Conservation (phyloP, 2,113 vertebrate species). For the Laterallus jamaicensis region DNA sequence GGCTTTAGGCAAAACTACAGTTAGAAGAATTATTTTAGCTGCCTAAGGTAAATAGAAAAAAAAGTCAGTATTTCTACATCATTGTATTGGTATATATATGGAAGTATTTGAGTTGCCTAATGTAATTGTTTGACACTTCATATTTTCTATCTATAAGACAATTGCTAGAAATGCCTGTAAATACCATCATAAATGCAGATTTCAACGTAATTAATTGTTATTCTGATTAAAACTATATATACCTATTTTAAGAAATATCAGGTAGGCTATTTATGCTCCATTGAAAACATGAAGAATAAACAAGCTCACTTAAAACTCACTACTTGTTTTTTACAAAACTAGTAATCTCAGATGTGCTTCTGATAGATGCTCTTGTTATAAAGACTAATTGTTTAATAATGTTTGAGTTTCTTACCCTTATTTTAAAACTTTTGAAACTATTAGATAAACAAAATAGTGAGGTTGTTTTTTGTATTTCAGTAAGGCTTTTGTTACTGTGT, state of each 20-base stretch:
- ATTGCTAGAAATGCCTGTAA: conserved; percentile 11
- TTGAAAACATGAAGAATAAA: conserved; percentile 36
- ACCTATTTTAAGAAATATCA: conserved; percentile 39
- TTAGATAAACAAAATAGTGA: not conserved
- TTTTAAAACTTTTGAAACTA: not conserved
- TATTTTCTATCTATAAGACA: not conserved
- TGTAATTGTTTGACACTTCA: not conserved
- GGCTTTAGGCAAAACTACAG: not conserved
- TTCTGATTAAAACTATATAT: conserved; percentile 29
- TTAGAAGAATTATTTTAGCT: not conserved
- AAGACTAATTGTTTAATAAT: not conserved
- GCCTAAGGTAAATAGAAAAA: not conserved
- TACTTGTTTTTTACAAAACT: conserved; percentile 27
- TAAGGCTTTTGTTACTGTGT: no score
- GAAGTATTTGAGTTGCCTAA: conserved; percentile 3
- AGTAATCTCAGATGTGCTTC: not conserved
- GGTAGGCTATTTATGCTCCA: not conserved
- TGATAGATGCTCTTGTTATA: not conserved
- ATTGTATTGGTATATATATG: not conserved
- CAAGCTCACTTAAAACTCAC: not conserved
- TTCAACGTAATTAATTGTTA: conserved; percentile 7
- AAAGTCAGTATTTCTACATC: not conserved
- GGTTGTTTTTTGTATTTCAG: not conserved
- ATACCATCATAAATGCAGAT: not conserved
- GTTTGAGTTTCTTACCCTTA: not conserved